Conservation (phyloP, 1,140 invertebrate species). For the Hestina assimilis region DNA sequence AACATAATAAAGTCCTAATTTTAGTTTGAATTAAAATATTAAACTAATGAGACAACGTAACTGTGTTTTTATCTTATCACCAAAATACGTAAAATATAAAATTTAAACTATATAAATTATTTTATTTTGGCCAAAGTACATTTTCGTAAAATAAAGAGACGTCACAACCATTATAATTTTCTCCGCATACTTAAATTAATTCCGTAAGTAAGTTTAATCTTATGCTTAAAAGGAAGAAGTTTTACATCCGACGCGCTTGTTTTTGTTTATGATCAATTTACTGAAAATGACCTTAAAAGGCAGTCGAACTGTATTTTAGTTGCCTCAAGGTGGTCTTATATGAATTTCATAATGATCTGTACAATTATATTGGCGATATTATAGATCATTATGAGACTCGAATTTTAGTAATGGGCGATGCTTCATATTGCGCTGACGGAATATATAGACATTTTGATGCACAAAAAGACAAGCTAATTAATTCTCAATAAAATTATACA, state of each 20-base stretch:
- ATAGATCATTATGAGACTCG: too few relatives aligned
- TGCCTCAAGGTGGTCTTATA: too few relatives aligned
- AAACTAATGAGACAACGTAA: conserved; percentile 13
- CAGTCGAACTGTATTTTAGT: too few relatives aligned
- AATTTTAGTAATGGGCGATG: too few relatives aligned
- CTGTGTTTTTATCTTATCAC: conserved; percentile 7
- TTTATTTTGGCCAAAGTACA: neutral
- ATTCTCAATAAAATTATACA: neutral
- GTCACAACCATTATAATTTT: conserved; percentile 18
- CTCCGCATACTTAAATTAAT: neutral
- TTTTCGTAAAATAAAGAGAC: neutral
- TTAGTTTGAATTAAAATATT: conserved; percentile 24
- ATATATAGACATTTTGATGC: neutral
- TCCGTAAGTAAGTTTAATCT: neutral
- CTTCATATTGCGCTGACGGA: neutral
- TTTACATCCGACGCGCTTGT: too few relatives aligned
- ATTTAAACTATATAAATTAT: neutral
- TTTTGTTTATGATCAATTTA: too few relatives aligned
- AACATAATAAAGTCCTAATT: conserved; percentile 11
- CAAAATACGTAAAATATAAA: neutral
- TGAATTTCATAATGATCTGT: too few relatives aligned
- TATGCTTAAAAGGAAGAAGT: too few relatives aligned
- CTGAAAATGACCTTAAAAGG: too few relatives aligned
- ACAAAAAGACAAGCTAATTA: neutral
- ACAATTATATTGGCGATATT: too few relatives aligned